These are phyloP conservation scores for Drosophila insularis DNA, from an alignment of 1,140 invertebrate genomes.

Conservation along the genomic window DNA sequence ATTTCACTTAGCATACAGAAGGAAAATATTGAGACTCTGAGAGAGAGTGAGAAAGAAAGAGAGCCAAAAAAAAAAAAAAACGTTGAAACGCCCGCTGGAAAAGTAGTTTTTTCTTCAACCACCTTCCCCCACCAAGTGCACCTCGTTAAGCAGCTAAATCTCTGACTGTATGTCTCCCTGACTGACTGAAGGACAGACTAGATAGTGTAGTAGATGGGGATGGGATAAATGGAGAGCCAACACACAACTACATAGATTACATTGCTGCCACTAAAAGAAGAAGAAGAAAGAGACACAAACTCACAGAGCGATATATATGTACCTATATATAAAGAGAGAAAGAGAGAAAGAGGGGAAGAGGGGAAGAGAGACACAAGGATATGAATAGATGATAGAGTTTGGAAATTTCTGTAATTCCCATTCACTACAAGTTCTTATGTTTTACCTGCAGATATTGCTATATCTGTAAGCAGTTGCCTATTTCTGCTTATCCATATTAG, in stretches of 20 bases:
- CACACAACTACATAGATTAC: not conserved
- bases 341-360: not conserved
- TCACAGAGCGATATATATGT: no score
- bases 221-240: no score
- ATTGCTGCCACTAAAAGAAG: not conserved
- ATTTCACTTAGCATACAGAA: conserved; percentile 66
- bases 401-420: not conserved
- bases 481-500: no score
- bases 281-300: not conserved
- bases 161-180: conserved; percentile 19
- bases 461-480: no score
- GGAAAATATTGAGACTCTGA: conserved; percentile 17
- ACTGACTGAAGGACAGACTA: conserved; percentile 31
- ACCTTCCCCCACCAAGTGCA: conserved; percentile 25
- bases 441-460: not conserved
- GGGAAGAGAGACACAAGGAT: not conserved
- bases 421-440: not conserved
- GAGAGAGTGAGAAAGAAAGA: not conserved
- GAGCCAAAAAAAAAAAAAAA: not conserved
- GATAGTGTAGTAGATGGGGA: conserved; percentile 14
- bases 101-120: conserved; percentile 28
- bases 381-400: not conserved
- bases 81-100: conserved; percentile 15
- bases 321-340: not conserved
- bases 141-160: conserved; percentile 61